Base-by-base conservation (phyloP, 2,113 vertebrate species). In the Saguinus imperator region DNA sequence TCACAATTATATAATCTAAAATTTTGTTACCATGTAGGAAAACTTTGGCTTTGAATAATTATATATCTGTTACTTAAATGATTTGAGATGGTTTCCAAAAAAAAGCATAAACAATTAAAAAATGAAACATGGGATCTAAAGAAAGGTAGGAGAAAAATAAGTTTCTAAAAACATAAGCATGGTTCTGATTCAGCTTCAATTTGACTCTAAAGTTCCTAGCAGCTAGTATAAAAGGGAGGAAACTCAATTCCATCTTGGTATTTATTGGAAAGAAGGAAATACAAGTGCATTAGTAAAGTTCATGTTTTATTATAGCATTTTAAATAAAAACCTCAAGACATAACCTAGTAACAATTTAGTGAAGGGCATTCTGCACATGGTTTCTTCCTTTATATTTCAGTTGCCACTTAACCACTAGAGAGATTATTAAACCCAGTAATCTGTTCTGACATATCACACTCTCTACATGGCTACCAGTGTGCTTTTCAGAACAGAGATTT, bases 1-100 rank as follows among this genome's bases (percentile, higher is more conserved):
- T 80, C 35, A 70, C 27, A 94, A 35, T 40, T 48, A 0, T 52
- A 70, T 82, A 88, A 87, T 80, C 43, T 29, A 96, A 94, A 61
- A 58, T 96, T 80, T 95, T 32, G 52, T 87, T 90, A 12, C 52
- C 79, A 20, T 25, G 27, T 84, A 84, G 32, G 90, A 93, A 76
- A 81, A n/a, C 55, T 76, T 87, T 37, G 37, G 43, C 40, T 95
- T 94, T 55, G 27, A 82, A 89, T 66, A 88, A 64, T 96, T 95
- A 25, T 52, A 35, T 95, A 88, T 68, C 20, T 23, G 16, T 84
- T 40, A 68, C 29, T 95, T 95, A 89, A 93, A 79, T 40, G 37
- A 61, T 93, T 85, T 70, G 20, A 83, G 27, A 66, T 82, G 29
- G 13, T 45, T 95, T 96, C 90, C 23, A n/a, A 8, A 82, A 87